Conservation (phyloP, 2,113 vertebrate species). For the Ginglymostoma cirratum region DNA sequence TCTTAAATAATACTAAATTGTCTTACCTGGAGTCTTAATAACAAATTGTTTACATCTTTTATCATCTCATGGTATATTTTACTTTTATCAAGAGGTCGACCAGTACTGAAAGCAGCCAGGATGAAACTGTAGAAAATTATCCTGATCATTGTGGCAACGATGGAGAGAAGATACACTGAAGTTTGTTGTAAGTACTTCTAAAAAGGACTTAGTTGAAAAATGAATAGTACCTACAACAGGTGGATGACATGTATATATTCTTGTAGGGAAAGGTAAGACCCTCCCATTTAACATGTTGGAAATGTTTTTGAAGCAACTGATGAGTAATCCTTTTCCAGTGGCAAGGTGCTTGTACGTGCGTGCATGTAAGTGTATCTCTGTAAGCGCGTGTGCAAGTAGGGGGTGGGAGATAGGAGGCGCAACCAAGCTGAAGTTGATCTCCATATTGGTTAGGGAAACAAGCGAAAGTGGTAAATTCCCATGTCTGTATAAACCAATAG, state of each 20-base stretch:
- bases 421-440: constrained; percentile 65
- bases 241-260: constrained; percentile 70
- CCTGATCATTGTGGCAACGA: constrained; percentile 50
- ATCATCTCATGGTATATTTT: not conserved
- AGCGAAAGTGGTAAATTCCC: constrained; percentile 82
- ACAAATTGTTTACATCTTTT: not conserved
- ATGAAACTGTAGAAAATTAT: constrained; percentile 50
- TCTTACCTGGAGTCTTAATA: not conserved
- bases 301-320: constrained; percentile 77
- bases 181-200: not conserved
- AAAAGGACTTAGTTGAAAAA: not conserved
- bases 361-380: constrained; percentile 53
- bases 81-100: not conserved
- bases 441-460: constrained; percentile 77
- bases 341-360: constrained; percentile 61
- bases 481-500: constrained; percentile 73
- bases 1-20: not conserved
- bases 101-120: constrained; percentile 45
- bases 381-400: constrained; percentile 65
- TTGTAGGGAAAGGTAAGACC: constrained; percentile 72
- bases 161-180: not conserved
- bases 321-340: constrained; percentile 93
- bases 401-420: constrained; percentile 68
- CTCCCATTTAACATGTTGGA: constrained; percentile 80
- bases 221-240: constrained; percentile 25